Base-by-base conservation (phyloP, 2,888 invertebrate genomes). In the Pristionchus arcanus region DNA sequence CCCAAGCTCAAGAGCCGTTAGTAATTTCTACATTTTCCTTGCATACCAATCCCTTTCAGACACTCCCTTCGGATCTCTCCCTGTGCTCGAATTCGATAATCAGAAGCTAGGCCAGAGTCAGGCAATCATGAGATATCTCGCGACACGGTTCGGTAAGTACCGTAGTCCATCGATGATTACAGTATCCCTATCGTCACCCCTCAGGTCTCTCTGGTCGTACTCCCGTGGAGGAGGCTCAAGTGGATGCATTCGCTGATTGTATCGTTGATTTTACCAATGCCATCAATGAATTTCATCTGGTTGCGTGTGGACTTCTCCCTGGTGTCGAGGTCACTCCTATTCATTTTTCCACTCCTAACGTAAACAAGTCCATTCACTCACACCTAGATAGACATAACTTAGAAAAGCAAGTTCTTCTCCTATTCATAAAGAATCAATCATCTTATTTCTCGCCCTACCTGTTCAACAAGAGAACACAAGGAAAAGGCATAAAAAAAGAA, bases 91-190 rank as follows among this genome's bases (percentile, higher is more conserved):
- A 59, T 84, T 49, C 59, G 34, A 59, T 21, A 55, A 84, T 84
- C 59, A 84, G 28, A 49, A 81, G 53, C 34, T 81, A 13, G 81
- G 81, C n/a, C 81, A 81, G 49, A 81, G 81, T 53, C 81, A 81
- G 81, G 81, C 81, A 49, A 81, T 53, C 49, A 81, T 28, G 42
- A 42, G 81, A 81, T 81, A 81, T 49, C 81, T 81, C 81, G 81
- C 81, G 5, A 81, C 81, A 5, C 34, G 81, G 53, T 81, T 81
- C 49, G 81, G 81, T 81, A 68, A 28, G 19, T 21, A 25, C 21
- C 25, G 59, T 25, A 59, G 59, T n/a, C 25, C 21, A 7, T 37
- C 37, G 37, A 74, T 1, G 37, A 42, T 25, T 37, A 74, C 74
- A 7, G 74, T 74, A 81, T 5, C 28, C 49, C n/a, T 49, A 74